A percentile compares a stretch with the other conserved stretches of the same genome.
phyloP scores from a whole-genome alignment of 2,888 invertebrate genomes.

The Caenorhabditis sp. region DNA sequence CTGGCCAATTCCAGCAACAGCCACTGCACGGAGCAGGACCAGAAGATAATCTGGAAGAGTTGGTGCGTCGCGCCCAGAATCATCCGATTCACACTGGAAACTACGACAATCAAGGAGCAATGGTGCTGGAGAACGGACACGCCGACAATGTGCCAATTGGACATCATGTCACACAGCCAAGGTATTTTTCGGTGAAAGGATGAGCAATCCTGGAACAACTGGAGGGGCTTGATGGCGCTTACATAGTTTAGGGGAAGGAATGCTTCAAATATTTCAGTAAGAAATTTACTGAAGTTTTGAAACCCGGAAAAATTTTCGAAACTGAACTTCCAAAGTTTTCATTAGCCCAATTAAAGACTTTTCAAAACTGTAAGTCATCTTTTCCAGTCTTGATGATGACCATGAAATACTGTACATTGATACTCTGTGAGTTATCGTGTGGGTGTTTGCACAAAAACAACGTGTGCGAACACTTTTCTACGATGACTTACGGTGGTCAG shows the following conservation, averaged over 20 bases:
- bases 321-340: not conserved
- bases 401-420: conserved; percentile 34
- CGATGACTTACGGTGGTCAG: conserved; percentile 1
- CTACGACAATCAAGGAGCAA: conserved; percentile 55
- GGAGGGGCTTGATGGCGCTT: conserved; percentile 52
- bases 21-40: conserved; percentile 47
- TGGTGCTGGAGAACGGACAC: conserved; percentile 45
- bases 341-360: no score
- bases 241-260: not conserved
- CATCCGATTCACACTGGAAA: conserved; percentile 69
- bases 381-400: not conserved
- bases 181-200: conserved; percentile 63
- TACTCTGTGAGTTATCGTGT: conserved; percentile 32
- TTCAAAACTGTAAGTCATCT: no score
- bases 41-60: conserved; percentile 69
- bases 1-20: conserved; percentile 47
- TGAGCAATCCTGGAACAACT: not conserved
- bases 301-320: not conserved
- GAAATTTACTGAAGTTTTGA: not conserved
- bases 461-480: conserved; percentile 22
- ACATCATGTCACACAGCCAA: conserved; percentile 79
- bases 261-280: not conserved
- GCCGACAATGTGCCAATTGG: conserved; percentile 81
- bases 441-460: conserved; percentile 35
- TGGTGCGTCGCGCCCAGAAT: conserved; percentile 65